Base-by-base conservation (phyloP, 2,888 invertebrate species). In the Cantharis rufa region DNA sequence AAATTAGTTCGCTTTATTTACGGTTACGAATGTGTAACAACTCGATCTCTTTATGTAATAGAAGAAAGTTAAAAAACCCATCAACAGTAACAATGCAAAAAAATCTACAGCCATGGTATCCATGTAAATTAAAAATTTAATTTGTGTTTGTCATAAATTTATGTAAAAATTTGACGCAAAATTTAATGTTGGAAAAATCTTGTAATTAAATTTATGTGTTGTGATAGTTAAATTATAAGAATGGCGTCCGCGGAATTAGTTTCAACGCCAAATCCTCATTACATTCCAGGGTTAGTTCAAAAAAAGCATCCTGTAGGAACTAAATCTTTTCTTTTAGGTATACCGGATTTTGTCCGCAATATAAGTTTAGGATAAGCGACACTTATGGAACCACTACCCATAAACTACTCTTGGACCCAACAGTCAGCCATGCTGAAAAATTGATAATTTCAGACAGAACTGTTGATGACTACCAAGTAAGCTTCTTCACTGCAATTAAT, bases 311-410 rank as follows among this genome's bases (percentile, higher is more conserved):
- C n/a, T 15, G 15, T 7, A 15, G 32, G 7, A 48, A 61, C 13
- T 18, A n/a, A 21, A 61, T 2, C 10, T 69, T 21, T 16, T 32
- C 9, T 28, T 75, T 69, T 74, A 95, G 95, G 76, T 95, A 95
- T 86, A 92, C 94, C 2, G 95, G 95, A 62, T 93, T 93, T 84
- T 94, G 93, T 83, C 94, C 94, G 0, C 93, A 94, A 83, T 93
- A 93, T 88, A 92, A 92, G 77, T 94, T 92, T 85, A 91, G 93
- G 18, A 91, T 93, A 78, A 95, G 94, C 2, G 92, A 94, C 87
- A 94, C 94, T 0, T 95, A 93, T 88, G 95, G 94, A 72, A 92
- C 91, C 5, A 90, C 92, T 64, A 93, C 94, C 0, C 94, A 94
- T 86, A 94, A 94, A 87, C 90, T 94, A 70, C 89, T 94, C 0